Evolutionary conservation across 2,113 vertebrate genomes (phyloP).

Genomic region (Phylloscopus trochilus): DNA sequence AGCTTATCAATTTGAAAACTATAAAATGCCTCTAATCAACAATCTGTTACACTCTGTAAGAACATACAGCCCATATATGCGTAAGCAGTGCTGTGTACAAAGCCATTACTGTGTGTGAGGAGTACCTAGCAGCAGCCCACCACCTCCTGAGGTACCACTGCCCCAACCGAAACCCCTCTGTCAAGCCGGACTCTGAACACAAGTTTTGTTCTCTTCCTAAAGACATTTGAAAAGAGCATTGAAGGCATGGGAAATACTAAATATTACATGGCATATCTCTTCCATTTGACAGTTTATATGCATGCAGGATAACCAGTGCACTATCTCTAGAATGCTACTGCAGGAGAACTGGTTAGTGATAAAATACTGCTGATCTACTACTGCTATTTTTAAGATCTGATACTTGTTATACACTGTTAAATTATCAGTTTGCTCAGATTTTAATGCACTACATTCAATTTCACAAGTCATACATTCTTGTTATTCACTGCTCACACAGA

Average conservation of each 20-base stretch:
- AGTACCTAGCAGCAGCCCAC: not conserved
- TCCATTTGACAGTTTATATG: not conserved
- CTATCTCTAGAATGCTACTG: not conserved
- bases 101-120: not conserved
- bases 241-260: not conserved
- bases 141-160: not conserved
- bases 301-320: not conserved
- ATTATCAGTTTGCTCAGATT: not conserved
- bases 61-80: not conserved
- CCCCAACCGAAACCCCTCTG: not conserved
- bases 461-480: not conserved
- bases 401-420: not conserved
- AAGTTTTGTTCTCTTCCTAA: not conserved
- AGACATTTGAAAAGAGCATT: not conserved
- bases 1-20: not conserved
- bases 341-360: not conserved
- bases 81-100: not conserved
- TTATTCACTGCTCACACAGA: not conserved
- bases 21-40: not conserved
- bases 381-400: not conserved
- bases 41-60: not conserved
- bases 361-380: not conserved
- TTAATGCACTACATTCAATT: not conserved
- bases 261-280: not conserved
- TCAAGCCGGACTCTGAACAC: not conserved